Percentiles rank a stretch among this genome's conserved stretches.
These are phyloP conservation scores for Bos javanicus DNA, from an alignment of 2,113 vertebrate genomes.

Conservation along the genomic window DNA sequence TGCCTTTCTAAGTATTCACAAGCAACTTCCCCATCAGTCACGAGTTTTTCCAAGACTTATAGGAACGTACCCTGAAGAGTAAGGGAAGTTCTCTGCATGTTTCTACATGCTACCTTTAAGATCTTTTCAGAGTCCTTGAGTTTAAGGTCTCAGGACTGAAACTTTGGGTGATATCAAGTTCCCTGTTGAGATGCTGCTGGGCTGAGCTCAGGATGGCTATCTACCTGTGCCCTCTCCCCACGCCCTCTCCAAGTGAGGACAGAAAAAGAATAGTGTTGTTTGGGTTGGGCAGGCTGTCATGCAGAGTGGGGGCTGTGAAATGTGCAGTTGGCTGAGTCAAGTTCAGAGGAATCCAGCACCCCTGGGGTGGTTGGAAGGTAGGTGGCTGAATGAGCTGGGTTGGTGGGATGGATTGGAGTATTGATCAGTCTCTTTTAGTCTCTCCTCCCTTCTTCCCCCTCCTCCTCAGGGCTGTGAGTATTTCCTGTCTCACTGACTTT, in stretches of 20 bases:
- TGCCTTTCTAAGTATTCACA: neutral
- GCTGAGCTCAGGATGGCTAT: too few species aligned
- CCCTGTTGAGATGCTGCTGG: neutral
- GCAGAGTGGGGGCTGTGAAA: neutral
- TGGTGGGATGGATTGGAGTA: neutral
- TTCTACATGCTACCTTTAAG: slow-evolving; percentile 22
- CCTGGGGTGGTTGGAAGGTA: neutral
- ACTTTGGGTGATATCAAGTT: neutral
- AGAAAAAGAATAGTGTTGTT: neutral
- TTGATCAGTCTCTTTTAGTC: neutral
- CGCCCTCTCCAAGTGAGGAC: neutral
- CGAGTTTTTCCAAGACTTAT: slow-evolving; percentile 66
- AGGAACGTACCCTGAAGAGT: slow-evolving; percentile 33
- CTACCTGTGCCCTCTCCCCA: neutral
- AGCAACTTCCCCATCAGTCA: slow-evolving; percentile 67
- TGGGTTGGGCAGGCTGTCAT: neutral
- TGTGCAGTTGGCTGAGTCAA: neutral
- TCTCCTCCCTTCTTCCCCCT: neutral
- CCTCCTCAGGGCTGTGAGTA: neutral
- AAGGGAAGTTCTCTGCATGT: slow-evolving; percentile 46
- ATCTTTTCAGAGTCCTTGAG: slow-evolving; percentile 16
- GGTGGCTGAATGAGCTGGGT: neutral
- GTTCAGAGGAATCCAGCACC: neutral
- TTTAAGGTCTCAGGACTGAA: neutral
- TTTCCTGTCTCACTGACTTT: neutral